Evolutionary conservation across 2,888 invertebrate species (phyloP), one percentile per base, ranked within the genome.

Genomic region (Drosophila leonis): DNA sequence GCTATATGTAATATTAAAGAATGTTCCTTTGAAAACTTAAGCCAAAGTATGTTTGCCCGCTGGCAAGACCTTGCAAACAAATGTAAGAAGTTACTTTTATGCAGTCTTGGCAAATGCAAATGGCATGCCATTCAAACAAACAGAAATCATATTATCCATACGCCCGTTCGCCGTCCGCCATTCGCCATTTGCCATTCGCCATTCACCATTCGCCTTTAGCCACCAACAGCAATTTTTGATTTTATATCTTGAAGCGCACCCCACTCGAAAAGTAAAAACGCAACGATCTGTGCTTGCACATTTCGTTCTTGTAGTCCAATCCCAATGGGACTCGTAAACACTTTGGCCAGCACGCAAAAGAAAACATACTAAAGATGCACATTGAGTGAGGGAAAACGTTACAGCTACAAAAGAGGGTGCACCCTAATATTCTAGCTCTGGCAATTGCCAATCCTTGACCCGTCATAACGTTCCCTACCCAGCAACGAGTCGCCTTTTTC

Each of bases 361-460:
- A 55, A 55, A 37, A 33, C 37, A 54, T 18, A 15, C 20, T 46
- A 54, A 41, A 29, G 35, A 64, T 71, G 71, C 71, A 44, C 54
- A 51, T 44, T 55, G 62, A 44, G 54, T 39, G 46, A 49, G 62
- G 46, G 60, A n/a, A 49, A 70, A 56, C 63, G 64, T 59, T 48
- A 35, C 49, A 64, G 35, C 39, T n/a, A 24, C 46, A 48, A 46
- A 48, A 15, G 72, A 62, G 67, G 72, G 72, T 46, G 62, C 48
- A 24, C 57, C 46, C 62, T 49, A 75, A 39, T 37, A 62, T 27
- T 12, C 52, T 35, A 60, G 61, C 64, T 33, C 33, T 61, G 54
- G 72, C 74, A 72, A 74, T 78, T 76, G 81, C 46, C 82, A 90
- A 90, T 90, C 90, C 90, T 90, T 90, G 90, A 90, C 90, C 90